Conservation (phyloP, 2,113 vertebrate genomes). For the Microcebus griseorufus region DNA sequence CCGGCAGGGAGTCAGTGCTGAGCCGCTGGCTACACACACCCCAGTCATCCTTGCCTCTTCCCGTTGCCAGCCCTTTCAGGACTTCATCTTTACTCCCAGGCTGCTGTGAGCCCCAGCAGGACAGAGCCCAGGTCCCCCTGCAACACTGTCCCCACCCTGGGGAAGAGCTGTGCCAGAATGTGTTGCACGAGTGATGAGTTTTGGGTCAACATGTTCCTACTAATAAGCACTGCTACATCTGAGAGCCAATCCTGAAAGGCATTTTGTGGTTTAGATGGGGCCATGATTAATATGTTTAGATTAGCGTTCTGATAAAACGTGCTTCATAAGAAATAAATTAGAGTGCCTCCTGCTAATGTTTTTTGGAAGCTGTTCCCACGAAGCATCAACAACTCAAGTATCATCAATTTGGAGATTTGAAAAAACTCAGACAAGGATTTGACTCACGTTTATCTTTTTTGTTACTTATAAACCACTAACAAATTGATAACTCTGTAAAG, state of each 20-base stretch:
- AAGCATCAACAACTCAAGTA: not conserved
- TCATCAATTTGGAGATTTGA: not conserved
- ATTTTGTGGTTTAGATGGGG: not conserved
- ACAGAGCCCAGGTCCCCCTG: fast-evolving
- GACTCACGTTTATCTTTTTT: not conserved
- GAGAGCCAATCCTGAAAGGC: not conserved
- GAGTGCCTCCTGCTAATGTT: not conserved
- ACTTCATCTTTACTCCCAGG: not conserved
- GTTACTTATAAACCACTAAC: not conserved
- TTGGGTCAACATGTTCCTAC: not conserved
- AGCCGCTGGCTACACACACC: not conserved
- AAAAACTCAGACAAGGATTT: not conserved
- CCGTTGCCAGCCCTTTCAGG: fast-evolving
- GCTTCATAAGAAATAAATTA: not conserved
- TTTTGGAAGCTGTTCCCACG: not conserved
- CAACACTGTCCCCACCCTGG: not conserved
- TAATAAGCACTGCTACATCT: not conserved
- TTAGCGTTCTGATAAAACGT: not conserved
- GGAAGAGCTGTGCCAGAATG: fast-evolving
- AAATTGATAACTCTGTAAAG: not conserved
- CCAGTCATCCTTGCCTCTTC: not conserved
- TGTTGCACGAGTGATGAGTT: not conserved
- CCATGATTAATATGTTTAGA: not conserved
- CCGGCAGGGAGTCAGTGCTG: fast-evolving
- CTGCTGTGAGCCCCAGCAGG: not conserved